A percentile compares a stretch with the other conserved stretches of the same genome.
phyloP scores from a whole-genome alignment of 2,797 vertebrate genomes.

The Gobionotothen gibberifrons region DNA sequence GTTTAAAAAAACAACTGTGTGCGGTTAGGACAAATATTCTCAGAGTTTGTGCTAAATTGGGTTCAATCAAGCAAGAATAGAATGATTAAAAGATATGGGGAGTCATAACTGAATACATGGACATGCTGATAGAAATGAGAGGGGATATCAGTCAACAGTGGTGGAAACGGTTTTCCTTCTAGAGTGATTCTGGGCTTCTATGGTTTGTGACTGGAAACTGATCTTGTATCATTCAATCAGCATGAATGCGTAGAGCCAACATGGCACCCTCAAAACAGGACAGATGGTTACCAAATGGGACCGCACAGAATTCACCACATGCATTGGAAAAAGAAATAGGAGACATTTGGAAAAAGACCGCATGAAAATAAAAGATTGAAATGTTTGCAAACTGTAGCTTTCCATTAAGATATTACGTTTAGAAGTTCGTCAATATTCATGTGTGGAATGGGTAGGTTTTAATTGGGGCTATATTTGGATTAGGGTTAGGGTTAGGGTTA shows the following conservation, averaged over 20 bases:
- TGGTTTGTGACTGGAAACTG: constrained; percentile 40
- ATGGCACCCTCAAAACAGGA: constrained; percentile 30
- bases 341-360: constrained; percentile 18
- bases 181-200: constrained; percentile 7
- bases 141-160: constrained; percentile 25
- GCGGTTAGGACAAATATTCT: neutral
- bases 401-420: constrained; percentile 1
- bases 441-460: neutral
- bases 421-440: neutral
- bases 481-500: too few relatives aligned
- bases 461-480: too few relatives aligned
- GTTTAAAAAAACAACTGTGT: constrained; percentile 13
- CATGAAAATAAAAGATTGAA: constrained; percentile 9
- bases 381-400: constrained; percentile 21
- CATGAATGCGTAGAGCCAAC: constrained; percentile 35
- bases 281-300: constrained; percentile 60
- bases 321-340: constrained; percentile 25
- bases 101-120: constrained; percentile 8
- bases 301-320: constrained; percentile 24
- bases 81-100: constrained; percentile 12
- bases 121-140: constrained; percentile 2
- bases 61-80: constrained; percentile 13
- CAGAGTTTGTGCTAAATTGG: neutral
- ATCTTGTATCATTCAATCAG: constrained; percentile 37
- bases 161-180: constrained; percentile 14